A percentile compares a stretch with the other conserved stretches of the same genome.
Evolutionary conservation across 2,888 invertebrate genomes (phyloP).

Genomic region (Drosophila mercatorum): DNA sequence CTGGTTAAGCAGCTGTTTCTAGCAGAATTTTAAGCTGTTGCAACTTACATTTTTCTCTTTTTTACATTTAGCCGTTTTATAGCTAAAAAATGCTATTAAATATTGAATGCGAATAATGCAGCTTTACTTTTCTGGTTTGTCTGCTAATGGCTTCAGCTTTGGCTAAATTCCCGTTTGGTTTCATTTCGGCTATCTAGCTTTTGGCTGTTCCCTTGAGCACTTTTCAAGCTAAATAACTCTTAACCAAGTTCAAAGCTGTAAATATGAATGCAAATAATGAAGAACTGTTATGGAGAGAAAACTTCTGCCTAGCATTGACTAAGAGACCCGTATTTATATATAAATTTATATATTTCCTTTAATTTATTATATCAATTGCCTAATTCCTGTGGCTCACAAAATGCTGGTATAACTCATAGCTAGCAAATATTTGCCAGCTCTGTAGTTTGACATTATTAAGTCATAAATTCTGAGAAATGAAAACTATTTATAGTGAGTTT

Average conservation of each 20-base stretch:
- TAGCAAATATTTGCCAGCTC: neutral
- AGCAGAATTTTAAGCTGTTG: too few species aligned
- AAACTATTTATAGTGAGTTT: neutral
- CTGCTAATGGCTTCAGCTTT: neutral
- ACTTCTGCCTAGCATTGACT: neutral
- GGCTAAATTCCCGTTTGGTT: neutral
- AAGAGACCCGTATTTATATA: neutral
- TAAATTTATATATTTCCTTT: neutral
- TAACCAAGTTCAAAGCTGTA: neutral
- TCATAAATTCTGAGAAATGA: conserved; percentile 8
- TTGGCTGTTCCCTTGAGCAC: neutral
- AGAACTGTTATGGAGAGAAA: neutral
- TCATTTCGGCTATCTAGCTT: neutral
- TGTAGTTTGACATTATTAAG: neutral
- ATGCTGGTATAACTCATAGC: neutral
- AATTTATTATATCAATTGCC: neutral
- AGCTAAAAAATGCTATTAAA: neutral
- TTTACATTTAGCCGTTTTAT: too few species aligned
- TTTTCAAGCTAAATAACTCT: neutral
- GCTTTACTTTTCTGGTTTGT: neutral
- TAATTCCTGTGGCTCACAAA: neutral
- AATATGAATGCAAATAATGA: neutral
- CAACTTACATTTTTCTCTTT: too few species aligned
- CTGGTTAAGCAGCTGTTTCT: neutral
- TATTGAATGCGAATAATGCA: neutral